Evolutionary conservation across 2,888 invertebrate genomes (phyloP).

Genomic region (Macroteleia sp.): DNA sequence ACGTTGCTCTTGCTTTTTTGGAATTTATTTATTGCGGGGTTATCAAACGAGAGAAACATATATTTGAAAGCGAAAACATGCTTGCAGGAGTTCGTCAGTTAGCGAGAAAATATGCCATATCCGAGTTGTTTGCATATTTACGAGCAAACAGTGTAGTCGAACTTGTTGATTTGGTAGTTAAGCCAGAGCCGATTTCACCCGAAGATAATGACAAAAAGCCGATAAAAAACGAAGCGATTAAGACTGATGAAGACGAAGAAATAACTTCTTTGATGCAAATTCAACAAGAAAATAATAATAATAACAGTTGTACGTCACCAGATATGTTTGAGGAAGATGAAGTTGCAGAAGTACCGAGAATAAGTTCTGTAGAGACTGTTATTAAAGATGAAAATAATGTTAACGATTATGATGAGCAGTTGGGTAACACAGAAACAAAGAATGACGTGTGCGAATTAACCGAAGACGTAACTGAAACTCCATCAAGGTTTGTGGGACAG

Average conservation of each 20-base stretch:
- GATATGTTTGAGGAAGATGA: constrained; percentile 68
- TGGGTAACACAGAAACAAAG: too few relatives aligned
- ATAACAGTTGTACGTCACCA: constrained; percentile 58
- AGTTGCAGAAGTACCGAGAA: neutral
- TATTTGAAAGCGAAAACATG: constrained; percentile 65
- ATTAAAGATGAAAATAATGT: neutral
- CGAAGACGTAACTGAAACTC: neutral
- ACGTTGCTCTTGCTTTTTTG: constrained; percentile 78
- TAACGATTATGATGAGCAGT: neutral
- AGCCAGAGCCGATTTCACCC: too few relatives aligned
- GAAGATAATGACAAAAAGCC: neutral
- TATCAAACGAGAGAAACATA: constrained; percentile 68
- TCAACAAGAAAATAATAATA: too few relatives aligned
- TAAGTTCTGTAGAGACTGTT: neutral
- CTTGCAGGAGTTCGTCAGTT: constrained; percentile 70
- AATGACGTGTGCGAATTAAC: too few relatives aligned
- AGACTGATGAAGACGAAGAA: too few relatives aligned
- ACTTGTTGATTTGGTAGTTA: neutral
- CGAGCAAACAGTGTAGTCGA: constrained; percentile 38
- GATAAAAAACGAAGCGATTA: too few relatives aligned
- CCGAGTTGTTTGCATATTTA: constrained; percentile 74
- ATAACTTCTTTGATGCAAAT: too few relatives aligned
- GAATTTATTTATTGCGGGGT: constrained; percentile 82
- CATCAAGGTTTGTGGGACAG: neutral
- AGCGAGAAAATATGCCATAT: constrained; percentile 76